Evolutionary conservation across 37 sponge, comb jelly and placozoan species (phyloP).

Genomic region (Oscarella lobularis): DNA sequence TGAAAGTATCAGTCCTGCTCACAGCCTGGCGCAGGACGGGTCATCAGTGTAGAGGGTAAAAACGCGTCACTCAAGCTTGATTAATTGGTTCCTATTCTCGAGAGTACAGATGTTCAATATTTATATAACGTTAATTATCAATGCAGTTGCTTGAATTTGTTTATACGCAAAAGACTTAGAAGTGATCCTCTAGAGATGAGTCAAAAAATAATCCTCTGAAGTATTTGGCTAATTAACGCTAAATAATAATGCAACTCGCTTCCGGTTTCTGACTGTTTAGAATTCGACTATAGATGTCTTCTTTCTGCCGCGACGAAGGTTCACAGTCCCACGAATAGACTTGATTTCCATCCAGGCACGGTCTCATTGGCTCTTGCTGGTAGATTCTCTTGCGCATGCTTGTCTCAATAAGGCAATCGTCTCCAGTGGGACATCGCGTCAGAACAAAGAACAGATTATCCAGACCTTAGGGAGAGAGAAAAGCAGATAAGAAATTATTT

Average conservation of each 20-base stretch:
- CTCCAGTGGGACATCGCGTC: conserved; percentile 7
- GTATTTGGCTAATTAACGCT: background rate
- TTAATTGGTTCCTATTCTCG: too few relatives aligned
- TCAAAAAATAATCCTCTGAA: background rate
- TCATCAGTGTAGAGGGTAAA: too few relatives aligned
- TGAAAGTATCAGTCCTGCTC: too few relatives aligned
- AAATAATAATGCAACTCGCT: background rate
- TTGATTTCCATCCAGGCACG: background rate
- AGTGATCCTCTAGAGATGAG: background rate
- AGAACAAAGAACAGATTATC: conserved; percentile 11
- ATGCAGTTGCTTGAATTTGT: too few relatives aligned
- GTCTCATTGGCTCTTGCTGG: background rate
- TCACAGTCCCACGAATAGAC: background rate
- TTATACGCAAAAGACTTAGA: background rate
- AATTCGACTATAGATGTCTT: background rate
- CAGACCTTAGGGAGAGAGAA: too few relatives aligned
- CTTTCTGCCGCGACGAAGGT: background rate
- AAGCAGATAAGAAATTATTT: too few relatives aligned
- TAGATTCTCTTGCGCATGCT: background rate
- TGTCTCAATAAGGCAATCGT: background rate
- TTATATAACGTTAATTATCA: too few relatives aligned
- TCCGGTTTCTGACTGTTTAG: background rate
- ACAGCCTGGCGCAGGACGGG: too few relatives aligned
- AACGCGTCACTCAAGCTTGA: too few relatives aligned
- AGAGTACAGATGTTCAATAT: too few relatives aligned